Evolutionary conservation across 2,888 invertebrate genomes (phyloP).

Genomic region (Drosophila anomalata): DNA sequence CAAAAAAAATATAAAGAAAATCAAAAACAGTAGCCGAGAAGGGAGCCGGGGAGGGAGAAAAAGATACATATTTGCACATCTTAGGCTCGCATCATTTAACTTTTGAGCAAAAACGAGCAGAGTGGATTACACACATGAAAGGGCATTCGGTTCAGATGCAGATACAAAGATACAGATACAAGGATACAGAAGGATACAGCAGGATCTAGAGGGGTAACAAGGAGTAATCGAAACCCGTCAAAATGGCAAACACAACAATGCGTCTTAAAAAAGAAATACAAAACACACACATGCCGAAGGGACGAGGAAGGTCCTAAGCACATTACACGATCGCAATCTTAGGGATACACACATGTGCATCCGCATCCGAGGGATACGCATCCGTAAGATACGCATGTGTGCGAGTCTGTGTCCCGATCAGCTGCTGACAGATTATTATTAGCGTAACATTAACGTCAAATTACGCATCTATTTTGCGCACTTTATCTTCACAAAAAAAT

Average conservation of each 20-base stretch:
- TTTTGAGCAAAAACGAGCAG: constrained; percentile 68
- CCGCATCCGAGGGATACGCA: constrained; percentile 15
- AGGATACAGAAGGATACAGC: not conserved
- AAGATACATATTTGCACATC: constrained; percentile 60
- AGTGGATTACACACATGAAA: constrained; percentile 76
- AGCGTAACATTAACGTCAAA: constrained; percentile 82
- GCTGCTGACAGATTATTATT: constrained; percentile 81
- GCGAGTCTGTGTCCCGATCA: constrained; percentile 30
- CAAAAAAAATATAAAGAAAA: constrained; percentile 6
- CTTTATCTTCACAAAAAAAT: constrained; percentile 60
- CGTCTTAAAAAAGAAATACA: constrained; percentile 35
- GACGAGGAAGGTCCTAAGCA: constrained; percentile 55
- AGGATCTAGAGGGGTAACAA: constrained; percentile 14
- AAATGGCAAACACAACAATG: constrained; percentile 71
- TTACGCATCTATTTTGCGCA: constrained; percentile 77
- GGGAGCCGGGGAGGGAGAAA: not conserved
- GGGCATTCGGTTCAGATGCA: constrained; percentile 44
- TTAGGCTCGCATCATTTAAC: constrained; percentile 79
- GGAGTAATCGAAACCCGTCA: constrained; percentile 78
- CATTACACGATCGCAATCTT: constrained; percentile 58
- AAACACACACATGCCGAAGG: constrained; percentile 30
- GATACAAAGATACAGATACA: constrained; percentile 18
- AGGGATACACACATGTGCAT: constrained; percentile 29
- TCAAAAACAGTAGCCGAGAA: constrained; percentile 30
- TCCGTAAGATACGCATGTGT: constrained; percentile 17